phyloP scores from a whole-genome alignment of 2,113 vertebrate genomes.

The Nasalis larvatus region DNA sequence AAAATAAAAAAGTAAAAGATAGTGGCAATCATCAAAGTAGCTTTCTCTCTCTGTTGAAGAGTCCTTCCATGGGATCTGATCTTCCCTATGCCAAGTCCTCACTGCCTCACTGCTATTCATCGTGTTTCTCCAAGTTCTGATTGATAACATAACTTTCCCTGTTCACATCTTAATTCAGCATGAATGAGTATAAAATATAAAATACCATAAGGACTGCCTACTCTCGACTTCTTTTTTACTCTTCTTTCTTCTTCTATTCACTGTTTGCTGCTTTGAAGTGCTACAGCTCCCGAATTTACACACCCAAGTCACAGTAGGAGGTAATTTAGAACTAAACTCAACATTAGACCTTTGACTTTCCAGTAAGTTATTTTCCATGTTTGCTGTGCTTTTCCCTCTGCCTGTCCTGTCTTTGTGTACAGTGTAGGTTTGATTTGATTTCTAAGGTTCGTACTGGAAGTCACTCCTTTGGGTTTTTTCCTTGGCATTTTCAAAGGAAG shows the following conservation, averaged over 20 bases:
- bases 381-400: slow-evolving; percentile 38
- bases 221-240: neutral
- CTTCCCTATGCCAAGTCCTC: neutral
- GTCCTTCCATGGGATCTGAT: neutral
- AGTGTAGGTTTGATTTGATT: slow-evolving; percentile 71
- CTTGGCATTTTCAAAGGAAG: slow-evolving; percentile 82
- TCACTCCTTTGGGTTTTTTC: slow-evolving; percentile 76
- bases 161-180: neutral
- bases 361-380: slow-evolving; percentile 57
- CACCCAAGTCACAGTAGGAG: slow-evolving; percentile 28
- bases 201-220: neutral
- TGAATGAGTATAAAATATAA: neutral
- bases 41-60: neutral
- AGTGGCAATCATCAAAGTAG: neutral
- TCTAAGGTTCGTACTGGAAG: slow-evolving; percentile 67
- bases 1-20: neutral
- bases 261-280: neutral
- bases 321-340: slow-evolving; percentile 57
- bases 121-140: neutral
- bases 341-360: slow-evolving; percentile 53
- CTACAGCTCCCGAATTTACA: neutral
- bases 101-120: neutral
- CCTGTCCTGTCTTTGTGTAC: slow-evolving; percentile 1
- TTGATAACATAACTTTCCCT: neutral
- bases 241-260: neutral